Base-by-base conservation (phyloP, 1,140 invertebrate genomes). In the Dinoponera quadriceps region DNA sequence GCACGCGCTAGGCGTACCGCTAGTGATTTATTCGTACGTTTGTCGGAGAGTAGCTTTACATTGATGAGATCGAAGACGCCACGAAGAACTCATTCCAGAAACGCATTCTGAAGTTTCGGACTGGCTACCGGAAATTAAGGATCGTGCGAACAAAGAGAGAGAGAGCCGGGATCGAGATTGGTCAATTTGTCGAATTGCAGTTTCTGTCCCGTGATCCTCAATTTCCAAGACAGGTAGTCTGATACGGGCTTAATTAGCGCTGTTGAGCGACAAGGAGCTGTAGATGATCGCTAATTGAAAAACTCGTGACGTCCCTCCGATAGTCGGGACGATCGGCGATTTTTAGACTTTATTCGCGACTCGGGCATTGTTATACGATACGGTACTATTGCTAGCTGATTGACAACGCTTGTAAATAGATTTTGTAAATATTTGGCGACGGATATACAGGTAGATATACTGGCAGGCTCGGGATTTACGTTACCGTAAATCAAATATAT, bases 401-500 rank as follows among this genome's bases (percentile, higher is more conserved):
- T 44, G 7, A 71, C 69, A 55, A 44, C 3, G 44, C 48, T 86
- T 83, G 59, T 83, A 78, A 51, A 85, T 73, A 80, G 20, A 72
- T 75, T 63, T 80, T 90, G 81, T 86, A 89, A 74, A 89, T 88
- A 88, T 22, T 72, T 18, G 63, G 77, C 3, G 18, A 55, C 33
- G 18, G 18, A 13, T 16, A 13, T 16, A n/a, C n/a, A n/a, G n/a
- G n/a, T n/a, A 84, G 16, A 51, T 51, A 84, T 14, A n/a, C 44
- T 44, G 9, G 75, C 68, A 65, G 22, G 82, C 5, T 5, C 29
- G 38, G 51, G n/a, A 62, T 29, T 25, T 69, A 54, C 49, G 25
- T 73, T 86, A 65, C 74, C 72, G 25, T 63, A 63, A 86, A 88
- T 84, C 62, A 90, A 90, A 90, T 90, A 85, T 85, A 87, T 90